Percentiles rank a stretch among this genome's conserved stretches.
phyloP scores from a whole-genome alignment of 2,888 invertebrate genomes.

The Bhutanitis thaidina region DNA sequence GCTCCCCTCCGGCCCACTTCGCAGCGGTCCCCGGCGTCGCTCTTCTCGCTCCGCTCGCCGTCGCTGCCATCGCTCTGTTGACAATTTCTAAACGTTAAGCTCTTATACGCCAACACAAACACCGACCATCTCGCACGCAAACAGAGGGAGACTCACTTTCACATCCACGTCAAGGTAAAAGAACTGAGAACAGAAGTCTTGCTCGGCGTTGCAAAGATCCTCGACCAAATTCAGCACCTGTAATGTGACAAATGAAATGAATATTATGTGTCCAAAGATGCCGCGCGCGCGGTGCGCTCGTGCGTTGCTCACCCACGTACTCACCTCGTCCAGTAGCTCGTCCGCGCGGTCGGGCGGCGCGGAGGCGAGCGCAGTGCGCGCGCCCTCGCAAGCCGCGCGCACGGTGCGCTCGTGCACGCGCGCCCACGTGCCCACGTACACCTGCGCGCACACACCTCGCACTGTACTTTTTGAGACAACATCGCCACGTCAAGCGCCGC shows the following conservation, averaged over 20 bases:
- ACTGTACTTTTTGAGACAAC: too few species aligned
- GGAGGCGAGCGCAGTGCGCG: slow-evolving; percentile 68
- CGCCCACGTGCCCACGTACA: slow-evolving; percentile 88
- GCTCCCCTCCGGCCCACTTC: slow-evolving; percentile 33
- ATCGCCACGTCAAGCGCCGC: too few species aligned
- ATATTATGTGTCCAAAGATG: too few species aligned
- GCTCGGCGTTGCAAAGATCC: slow-evolving; percentile 95
- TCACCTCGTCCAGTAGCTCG: slow-evolving; percentile 42
- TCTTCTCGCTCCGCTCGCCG: slow-evolving; percentile 35
- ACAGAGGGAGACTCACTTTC: slow-evolving; percentile 40
- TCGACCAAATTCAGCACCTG: slow-evolving; percentile 93
- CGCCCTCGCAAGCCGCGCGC: slow-evolving; percentile 87
- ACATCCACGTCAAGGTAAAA: slow-evolving; percentile 87
- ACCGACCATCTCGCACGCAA: background rate
- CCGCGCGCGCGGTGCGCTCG: background rate
- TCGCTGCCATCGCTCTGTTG: slow-evolving; percentile 38
- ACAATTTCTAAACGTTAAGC: background rate
- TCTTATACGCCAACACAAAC: background rate
- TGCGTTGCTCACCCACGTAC: too few species aligned
- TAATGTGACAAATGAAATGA: slow-evolving; percentile 15
- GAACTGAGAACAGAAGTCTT: slow-evolving; percentile 95
- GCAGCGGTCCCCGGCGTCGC: slow-evolving; percentile 29
- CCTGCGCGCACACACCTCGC: background rate
- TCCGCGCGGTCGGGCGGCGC: slow-evolving; percentile 40
- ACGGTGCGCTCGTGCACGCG: slow-evolving; percentile 94